Evolutionary conservation across 1,140 invertebrate genomes (phyloP).

Genomic region (Lucilia sericata): DNA sequence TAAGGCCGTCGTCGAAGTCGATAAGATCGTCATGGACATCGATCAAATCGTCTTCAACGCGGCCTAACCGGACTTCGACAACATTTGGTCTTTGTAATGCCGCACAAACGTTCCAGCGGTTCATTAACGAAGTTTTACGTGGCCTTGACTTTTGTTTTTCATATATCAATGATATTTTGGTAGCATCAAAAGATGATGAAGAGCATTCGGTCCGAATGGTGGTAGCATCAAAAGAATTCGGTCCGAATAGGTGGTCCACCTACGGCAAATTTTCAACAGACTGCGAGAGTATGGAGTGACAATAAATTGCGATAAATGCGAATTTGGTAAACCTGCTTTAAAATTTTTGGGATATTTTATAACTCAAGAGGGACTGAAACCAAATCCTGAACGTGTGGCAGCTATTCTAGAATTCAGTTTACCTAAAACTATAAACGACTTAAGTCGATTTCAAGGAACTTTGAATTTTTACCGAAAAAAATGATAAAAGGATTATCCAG

Average conservation of each 20-base stretch:
- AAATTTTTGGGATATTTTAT: constrained; percentile 47
- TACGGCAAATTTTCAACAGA: constrained; percentile 51
- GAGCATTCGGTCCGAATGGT: too few species aligned
- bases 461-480: constrained; percentile 31
- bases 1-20: too few species aligned
- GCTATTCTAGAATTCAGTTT: neutral
- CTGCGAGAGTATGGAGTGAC: constrained; percentile 52
- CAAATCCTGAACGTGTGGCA: neutral
- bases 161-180: constrained; percentile 70
- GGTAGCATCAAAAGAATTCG: too few species aligned
- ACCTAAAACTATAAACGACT: neutral
- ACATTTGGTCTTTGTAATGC: constrained; percentile 64
- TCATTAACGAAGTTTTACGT: too few species aligned
- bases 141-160: constrained; percentile 59
- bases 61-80: too few species aligned
- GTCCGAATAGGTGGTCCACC: constrained; percentile 51
- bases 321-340: too few species aligned
- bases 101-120: constrained; percentile 68
- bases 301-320: too few species aligned
- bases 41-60: too few species aligned
- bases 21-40: too few species aligned
- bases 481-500: neutral
- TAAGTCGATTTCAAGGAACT: neutral
- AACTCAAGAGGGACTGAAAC: neutral
- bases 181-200: constrained; percentile 59